These are phyloP conservation scores for Octodonta nipae DNA, from an alignment of 2,888 invertebrate genomes.

Conservation along the genomic window DNA sequence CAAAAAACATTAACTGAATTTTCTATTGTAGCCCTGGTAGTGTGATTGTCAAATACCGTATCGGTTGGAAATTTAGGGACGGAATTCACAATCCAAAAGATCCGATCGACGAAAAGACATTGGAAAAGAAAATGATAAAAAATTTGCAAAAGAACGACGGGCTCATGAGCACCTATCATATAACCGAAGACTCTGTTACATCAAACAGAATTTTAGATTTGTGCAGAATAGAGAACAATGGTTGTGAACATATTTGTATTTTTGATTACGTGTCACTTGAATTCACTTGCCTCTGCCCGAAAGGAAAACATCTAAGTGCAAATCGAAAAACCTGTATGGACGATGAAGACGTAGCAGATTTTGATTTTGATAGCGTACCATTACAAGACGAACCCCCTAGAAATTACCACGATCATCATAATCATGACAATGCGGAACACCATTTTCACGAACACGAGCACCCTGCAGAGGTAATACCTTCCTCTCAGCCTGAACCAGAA, in stretches of 20 bases:
- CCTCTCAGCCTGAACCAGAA: conserved; percentile 15
- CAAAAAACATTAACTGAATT: neutral
- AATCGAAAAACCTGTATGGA: conserved; percentile 37
- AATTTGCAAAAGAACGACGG: conserved; percentile 40
- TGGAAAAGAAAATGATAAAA: conserved; percentile 39
- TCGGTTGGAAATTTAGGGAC: conserved; percentile 49
- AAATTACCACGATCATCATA: conserved; percentile 24
- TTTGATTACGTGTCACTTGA: conserved; percentile 50
- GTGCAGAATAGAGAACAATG: conserved; percentile 51
- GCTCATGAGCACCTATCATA: conserved; percentile 36
- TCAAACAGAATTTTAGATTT: conserved; percentile 47
- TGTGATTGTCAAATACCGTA: conserved; percentile 49
- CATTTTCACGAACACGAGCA: conserved; percentile 17
- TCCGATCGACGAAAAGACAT: conserved; percentile 36
- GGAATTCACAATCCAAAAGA: conserved; percentile 37
- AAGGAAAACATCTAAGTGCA: conserved; percentile 39
- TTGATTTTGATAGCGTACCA: conserved; percentile 18
- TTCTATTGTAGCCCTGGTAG: conserved; percentile 39
- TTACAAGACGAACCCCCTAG: conserved; percentile 19
- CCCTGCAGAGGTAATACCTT: conserved; percentile 19
- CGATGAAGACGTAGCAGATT: conserved; percentile 13
- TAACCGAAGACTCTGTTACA: conserved; percentile 41
- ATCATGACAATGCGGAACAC: neutral
- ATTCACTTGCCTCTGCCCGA: conserved; percentile 54
- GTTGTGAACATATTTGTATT: conserved; percentile 53